These are phyloP conservation scores for Hirtodrosophila duncani DNA, from an alignment of 2,888 invertebrate species.

Conservation along the genomic window DNA sequence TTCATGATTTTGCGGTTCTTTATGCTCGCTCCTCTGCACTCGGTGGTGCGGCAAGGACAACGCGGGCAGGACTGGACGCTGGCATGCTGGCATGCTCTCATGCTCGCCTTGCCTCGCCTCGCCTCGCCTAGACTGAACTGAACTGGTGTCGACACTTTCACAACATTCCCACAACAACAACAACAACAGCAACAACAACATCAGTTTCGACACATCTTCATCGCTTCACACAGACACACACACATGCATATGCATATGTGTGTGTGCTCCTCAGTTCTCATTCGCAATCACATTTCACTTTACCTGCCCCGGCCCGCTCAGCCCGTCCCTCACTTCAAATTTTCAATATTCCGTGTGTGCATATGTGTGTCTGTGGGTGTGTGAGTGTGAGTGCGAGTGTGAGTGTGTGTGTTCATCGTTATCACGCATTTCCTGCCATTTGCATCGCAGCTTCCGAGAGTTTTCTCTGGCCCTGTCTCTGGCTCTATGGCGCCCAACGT, in stretches of 20 bases:
- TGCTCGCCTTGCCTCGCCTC: constrained; percentile 34
- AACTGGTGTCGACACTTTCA: constrained; percentile 68
- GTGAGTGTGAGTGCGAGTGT: too few species aligned
- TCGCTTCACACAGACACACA: too few species aligned
- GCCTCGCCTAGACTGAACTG: constrained; percentile 45
- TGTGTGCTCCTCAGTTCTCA: too few species aligned
- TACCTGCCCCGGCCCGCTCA: constrained; percentile 5
- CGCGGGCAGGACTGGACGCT: neutral
- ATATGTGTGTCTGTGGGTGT: constrained; percentile 43
- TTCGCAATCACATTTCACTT: too few species aligned
- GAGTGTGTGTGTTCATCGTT: too few species aligned
- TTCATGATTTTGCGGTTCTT: constrained; percentile 70
- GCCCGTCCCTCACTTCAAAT: constrained; percentile 47
- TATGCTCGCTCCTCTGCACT: constrained; percentile 56
- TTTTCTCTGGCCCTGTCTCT: constrained; percentile 19
- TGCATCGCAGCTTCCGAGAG: too few species aligned
- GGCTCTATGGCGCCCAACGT: constrained; percentile 20
- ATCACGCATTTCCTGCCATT: constrained; percentile 70
- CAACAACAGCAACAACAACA: constrained; percentile 22
- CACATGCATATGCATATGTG: too few species aligned
- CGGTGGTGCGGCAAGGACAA: too few species aligned
- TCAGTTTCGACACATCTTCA: constrained; percentile 10
- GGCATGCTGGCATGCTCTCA: constrained; percentile 14
- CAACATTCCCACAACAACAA: constrained; percentile 39
- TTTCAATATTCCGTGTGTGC: constrained; percentile 45